Evolutionary conservation across 2,113 vertebrate genomes (phyloP).

Genomic region (Oncorhynchus mykiss): DNA sequence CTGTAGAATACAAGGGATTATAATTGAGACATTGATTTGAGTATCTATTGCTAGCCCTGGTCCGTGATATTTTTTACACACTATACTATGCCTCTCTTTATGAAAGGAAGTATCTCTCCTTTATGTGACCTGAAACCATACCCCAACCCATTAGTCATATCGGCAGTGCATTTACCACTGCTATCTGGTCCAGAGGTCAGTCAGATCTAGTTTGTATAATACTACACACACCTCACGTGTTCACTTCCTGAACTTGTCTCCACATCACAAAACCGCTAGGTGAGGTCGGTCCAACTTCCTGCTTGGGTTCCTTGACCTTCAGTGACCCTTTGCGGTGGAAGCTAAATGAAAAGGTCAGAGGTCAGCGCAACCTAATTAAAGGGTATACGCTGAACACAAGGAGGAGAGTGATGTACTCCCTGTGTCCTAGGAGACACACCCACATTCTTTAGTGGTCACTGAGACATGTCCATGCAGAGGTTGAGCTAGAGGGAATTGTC

Average conservation of each 20-base stretch:
- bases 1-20: not conserved
- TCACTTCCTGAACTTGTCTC: slow-evolving; percentile 26
- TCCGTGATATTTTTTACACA: no score
- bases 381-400: slow-evolving; percentile 47
- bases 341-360: slow-evolving; percentile 55
- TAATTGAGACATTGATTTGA: not conserved
- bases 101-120: not conserved
- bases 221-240: not conserved
- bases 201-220: not conserved
- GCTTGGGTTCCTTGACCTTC: slow-evolving; percentile 30
- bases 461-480: slow-evolving; percentile 58
- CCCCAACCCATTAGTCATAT: not conserved
- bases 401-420: slow-evolving; percentile 58
- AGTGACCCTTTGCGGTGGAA: slow-evolving; percentile 29
- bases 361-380: slow-evolving; percentile 69
- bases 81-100: not conserved
- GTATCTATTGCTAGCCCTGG: no score
- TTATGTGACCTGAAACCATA: not conserved
- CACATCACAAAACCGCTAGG: slow-evolving; percentile 20
- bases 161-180: not conserved
- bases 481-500: not conserved
- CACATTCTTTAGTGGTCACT: slow-evolving; percentile 56
- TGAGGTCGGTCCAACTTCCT: slow-evolving; percentile 8
- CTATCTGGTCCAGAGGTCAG: not conserved
- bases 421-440: slow-evolving; percentile 52